phyloP scores from a whole-genome alignment of 2,113 vertebrate genomes.

The Notiomystis cincta region DNA sequence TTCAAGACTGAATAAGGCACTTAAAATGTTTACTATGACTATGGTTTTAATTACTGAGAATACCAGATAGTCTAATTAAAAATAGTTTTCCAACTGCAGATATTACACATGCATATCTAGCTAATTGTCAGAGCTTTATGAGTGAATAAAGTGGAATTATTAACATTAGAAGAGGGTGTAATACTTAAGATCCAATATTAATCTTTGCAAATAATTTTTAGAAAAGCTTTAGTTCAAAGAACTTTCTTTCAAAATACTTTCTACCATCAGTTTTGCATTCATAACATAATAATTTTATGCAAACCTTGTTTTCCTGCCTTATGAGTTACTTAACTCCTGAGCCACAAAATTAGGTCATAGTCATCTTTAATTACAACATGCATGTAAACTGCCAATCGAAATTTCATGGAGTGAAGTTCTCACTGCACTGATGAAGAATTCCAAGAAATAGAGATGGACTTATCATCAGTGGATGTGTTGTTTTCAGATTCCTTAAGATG shows the following conservation, averaged over 20 bases:
- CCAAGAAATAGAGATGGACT: background rate
- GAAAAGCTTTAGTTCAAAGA: conserved; percentile 8
- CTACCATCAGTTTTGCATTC: conserved; percentile 51
- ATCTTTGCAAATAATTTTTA: conserved; percentile 4
- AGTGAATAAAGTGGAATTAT: background rate
- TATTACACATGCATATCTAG: background rate
- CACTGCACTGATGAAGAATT: background rate
- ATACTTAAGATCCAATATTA: background rate
- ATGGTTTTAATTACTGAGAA: background rate
- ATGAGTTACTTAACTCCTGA: conserved; percentile 58
- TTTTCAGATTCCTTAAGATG: background rate
- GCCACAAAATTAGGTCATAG: conserved; percentile 63
- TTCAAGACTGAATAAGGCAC: background rate
- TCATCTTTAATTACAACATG: conserved; percentile 63
- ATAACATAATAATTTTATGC: conserved; percentile 49
- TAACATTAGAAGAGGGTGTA: background rate
- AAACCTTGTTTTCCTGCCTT: conserved; percentile 60
- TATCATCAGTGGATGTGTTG: background rate
- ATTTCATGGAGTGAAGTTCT: conserved; percentile 30
- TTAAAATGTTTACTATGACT: background rate
- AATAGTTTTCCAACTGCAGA: background rate
- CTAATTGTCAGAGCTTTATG: background rate
- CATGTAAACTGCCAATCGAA: conserved; percentile 59
- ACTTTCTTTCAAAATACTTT: conserved; percentile 6
- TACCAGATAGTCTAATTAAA: background rate